phyloP scores from a whole-genome alignment of 2,797 vertebrate genomes.

The Carduelis carduelis region DNA sequence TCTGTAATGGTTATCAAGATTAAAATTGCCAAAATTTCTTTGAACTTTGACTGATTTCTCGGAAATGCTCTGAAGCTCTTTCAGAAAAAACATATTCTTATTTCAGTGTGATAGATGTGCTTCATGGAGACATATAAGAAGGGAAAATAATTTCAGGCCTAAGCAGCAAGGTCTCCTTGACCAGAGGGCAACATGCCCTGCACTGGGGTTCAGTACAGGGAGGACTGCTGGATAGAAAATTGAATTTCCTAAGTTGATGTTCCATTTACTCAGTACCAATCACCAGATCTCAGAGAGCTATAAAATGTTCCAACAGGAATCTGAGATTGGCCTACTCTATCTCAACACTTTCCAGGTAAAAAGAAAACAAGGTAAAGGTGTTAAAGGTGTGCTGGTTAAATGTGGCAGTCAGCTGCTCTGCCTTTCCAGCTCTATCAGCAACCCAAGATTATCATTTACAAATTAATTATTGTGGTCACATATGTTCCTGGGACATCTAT shows the following conservation, averaged over 20 bases:
- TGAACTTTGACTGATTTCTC: not conserved
- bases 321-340: not conserved
- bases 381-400: not conserved
- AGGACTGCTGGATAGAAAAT: not conserved
- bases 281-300: not conserved
- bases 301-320: not conserved
- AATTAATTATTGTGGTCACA: not conserved
- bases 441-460: not conserved
- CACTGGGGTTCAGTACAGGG: not conserved
- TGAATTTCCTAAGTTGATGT: not conserved
- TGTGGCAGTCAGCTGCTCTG: not conserved
- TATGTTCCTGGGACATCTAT: not conserved
- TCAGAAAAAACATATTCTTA: not conserved
- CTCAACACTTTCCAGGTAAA: not conserved
- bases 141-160: not conserved
- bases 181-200: not conserved
- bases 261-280: not conserved
- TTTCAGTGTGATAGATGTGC: not conserved
- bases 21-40: not conserved
- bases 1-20: not conserved
- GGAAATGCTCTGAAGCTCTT: not conserved
- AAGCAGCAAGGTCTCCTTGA: not conserved
- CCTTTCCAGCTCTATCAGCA: not conserved
- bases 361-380: not conserved
- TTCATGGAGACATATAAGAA: not conserved